Evolutionary conservation across 2,888 invertebrate genomes (phyloP).

Genomic region (Branchinecta sandiegonensis): DNA sequence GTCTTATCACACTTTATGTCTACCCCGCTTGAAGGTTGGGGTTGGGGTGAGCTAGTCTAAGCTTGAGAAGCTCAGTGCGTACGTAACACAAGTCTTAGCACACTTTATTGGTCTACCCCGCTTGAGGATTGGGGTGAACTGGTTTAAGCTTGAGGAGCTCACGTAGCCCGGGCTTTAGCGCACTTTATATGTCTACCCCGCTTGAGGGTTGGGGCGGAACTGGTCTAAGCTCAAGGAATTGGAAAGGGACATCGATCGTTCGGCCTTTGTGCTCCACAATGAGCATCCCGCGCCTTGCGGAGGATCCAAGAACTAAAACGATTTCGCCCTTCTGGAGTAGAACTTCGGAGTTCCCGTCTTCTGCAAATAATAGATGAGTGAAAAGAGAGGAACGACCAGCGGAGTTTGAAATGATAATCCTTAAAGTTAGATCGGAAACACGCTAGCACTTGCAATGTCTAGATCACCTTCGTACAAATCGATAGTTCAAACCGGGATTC

Average conservation of each 20-base stretch:
- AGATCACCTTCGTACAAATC: too few species aligned
- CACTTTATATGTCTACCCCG: conserved; percentile 6
- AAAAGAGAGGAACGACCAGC: not conserved
- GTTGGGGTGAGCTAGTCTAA: too few species aligned
- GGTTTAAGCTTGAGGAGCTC: too few species aligned
- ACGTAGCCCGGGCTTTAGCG: too few species aligned
- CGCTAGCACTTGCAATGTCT: too few species aligned
- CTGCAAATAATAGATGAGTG: conserved; percentile 30
- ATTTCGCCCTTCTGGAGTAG: conserved; percentile 64
- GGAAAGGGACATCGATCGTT: conserved; percentile 63
- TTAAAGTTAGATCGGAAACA: not conserved
- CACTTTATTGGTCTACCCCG: not conserved
- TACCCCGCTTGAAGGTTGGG: too few species aligned
- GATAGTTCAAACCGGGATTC: too few species aligned
- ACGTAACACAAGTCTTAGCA: too few species aligned
- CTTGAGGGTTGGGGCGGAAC: conserved; percentile 20
- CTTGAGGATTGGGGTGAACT: too few species aligned
- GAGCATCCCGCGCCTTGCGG: conserved; percentile 67
- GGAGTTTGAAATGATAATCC: not conserved
- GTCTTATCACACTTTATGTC: too few species aligned
- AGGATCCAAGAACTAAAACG: conserved; percentile 75
- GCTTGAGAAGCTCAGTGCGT: too few species aligned
- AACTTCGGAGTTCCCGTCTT: conserved; percentile 41
- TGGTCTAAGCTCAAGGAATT: conserved; percentile 52
- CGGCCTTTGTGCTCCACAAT: conserved; percentile 63